Evolutionary conservation across 2,888 invertebrate genomes (phyloP).

Genomic region (Lasioglossum figueresi): DNA sequence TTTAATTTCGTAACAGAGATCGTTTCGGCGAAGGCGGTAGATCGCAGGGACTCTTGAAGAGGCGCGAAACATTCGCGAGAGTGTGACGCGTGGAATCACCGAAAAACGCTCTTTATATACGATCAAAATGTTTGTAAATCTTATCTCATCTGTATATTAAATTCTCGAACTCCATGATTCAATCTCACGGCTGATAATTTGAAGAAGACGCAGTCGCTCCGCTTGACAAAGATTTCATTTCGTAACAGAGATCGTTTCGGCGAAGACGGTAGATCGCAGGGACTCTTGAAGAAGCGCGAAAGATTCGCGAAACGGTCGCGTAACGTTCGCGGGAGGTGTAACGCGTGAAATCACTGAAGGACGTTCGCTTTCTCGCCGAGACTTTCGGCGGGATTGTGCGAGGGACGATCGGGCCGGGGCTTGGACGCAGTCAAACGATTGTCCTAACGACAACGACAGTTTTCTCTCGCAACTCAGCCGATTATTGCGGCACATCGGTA

Average conservation of each 20-base stretch:
- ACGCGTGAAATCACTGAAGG: conserved; percentile 47
- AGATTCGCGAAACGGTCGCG: conserved; percentile 1
- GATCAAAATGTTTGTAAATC: too few species aligned
- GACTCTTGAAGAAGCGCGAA: neutral
- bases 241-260: neutral
- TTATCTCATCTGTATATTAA: neutral
- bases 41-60: neutral
- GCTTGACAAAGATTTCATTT: neutral
- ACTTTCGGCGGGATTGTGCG: conserved; percentile 38
- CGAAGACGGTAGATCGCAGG: neutral
- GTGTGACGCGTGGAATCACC: conserved; percentile 44
- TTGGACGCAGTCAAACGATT: conserved; percentile 37
- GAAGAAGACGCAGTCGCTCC: neutral
- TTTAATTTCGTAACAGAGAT: neutral
- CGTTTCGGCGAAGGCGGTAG: neutral
- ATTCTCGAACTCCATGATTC: neutral
- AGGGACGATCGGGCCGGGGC: neutral
- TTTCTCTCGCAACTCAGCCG: conserved; percentile 70
- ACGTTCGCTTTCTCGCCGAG: conserved; percentile 58
- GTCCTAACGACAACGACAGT: conserved; percentile 52
- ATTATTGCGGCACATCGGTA: conserved; percentile 73
- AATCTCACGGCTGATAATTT: neutral
- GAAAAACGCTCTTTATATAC: neutral
- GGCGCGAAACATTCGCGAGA: neutral
- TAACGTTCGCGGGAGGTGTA: neutral